These are phyloP conservation scores for Drosophila elegans DNA, from an alignment of 1,140 invertebrate species.

Conservation along the genomic window DNA sequence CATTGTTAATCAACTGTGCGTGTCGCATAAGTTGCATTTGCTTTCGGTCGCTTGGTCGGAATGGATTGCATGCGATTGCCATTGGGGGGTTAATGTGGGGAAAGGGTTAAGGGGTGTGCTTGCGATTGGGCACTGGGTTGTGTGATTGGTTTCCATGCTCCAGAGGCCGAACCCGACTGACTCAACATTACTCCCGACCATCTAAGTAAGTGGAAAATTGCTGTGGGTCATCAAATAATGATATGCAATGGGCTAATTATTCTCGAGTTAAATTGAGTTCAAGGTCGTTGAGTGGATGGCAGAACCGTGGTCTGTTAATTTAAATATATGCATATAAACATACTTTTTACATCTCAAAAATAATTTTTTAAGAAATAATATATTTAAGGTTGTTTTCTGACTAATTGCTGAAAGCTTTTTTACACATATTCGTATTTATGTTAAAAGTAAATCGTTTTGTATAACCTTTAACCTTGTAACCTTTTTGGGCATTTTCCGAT, in stretches of 20 bases:
- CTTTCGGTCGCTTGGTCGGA: constrained; percentile 25
- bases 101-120: constrained; percentile 1
- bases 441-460: neutral
- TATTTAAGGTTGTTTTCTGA: neutral
- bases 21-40: constrained; percentile 68
- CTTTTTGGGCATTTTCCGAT: too few relatives aligned
- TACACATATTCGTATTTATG: neutral
- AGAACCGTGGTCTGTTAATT: neutral
- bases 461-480: neutral
- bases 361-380: neutral
- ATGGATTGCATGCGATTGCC: constrained; percentile 35
- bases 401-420: neutral
- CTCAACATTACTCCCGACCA: constrained; percentile 2
- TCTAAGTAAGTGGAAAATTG: constrained; percentile 41
- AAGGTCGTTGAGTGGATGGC: neutral
- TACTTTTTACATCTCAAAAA: too few relatives aligned
- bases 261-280: neutral
- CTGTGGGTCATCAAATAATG: constrained; percentile 18
- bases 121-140: neutral
- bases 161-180: constrained; percentile 10
- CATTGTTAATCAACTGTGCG: constrained; percentile 79
- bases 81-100: constrained; percentile 5
- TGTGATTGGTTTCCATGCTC: constrained; percentile 23
- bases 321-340: too few relatives aligned
- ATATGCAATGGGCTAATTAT: neutral